These are phyloP conservation scores for Microcebus murinus DNA, from an alignment of 2,113 vertebrate species.

Conservation along the genomic window DNA sequence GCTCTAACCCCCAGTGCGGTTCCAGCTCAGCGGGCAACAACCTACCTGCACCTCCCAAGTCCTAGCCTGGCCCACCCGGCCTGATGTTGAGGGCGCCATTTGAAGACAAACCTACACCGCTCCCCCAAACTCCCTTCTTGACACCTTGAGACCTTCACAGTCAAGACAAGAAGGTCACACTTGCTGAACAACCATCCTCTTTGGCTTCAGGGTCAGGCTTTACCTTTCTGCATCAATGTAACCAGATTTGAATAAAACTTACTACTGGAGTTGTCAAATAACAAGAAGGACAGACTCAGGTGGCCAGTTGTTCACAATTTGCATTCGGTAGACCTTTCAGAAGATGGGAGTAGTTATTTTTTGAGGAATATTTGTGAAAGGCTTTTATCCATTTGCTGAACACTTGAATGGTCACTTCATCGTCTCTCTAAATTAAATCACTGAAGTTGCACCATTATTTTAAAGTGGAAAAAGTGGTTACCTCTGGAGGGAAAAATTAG, in stretches of 20 bases:
- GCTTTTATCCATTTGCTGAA: conserved; percentile 33
- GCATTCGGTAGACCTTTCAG: not conserved
- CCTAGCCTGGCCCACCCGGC: not conserved
- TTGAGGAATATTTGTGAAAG: conserved; percentile 17
- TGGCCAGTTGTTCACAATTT: not conserved
- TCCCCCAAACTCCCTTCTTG: not conserved
- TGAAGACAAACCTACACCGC: not conserved
- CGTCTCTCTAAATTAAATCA: conserved; percentile 43
- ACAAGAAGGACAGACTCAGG: not conserved
- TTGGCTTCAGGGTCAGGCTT: not conserved
- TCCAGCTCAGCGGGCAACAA: not conserved
- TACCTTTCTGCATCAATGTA: not conserved
- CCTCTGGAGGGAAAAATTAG: conserved; percentile 25
- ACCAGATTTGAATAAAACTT: not conserved
- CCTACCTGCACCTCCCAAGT: not conserved
- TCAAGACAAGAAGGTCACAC: not conserved
- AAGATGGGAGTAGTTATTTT: not conserved
- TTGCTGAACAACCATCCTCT: not conserved
- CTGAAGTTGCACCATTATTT: conserved; percentile 27
- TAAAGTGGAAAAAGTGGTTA: conserved; percentile 47
- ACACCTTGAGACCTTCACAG: not conserved
- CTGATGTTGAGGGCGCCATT: not conserved
- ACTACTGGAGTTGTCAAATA: not conserved
- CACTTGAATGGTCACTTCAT: conserved; percentile 12
- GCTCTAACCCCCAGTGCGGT: not conserved